Evolutionary conservation across 2,797 vertebrate genomes (phyloP).

Genomic region (Adrianichthys oophorus): DNA sequence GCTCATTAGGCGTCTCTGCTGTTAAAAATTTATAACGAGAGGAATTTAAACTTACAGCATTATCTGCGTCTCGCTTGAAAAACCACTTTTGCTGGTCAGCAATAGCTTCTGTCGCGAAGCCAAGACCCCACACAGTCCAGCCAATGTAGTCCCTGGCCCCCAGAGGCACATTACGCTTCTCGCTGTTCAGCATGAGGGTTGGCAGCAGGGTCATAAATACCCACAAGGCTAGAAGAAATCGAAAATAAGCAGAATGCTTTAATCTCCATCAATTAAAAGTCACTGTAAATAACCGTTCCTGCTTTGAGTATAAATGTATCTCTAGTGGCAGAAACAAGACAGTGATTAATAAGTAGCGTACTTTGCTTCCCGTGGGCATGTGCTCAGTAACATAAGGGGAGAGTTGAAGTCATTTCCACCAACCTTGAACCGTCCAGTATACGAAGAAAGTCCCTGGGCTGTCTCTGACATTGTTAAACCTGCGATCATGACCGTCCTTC

Average conservation of each 20-base stretch:
- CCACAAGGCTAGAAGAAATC: slow-evolving; percentile 75
- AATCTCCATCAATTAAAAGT: slow-evolving; percentile 15
- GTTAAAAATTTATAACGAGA: background rate
- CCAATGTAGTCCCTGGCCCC: slow-evolving; percentile 78
- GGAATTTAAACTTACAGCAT: slow-evolving; percentile 69
- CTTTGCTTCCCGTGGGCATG: slow-evolving; percentile 3
- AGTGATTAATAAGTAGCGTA: slow-evolving; percentile 41
- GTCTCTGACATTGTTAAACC: slow-evolving; percentile 81
- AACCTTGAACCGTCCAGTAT: slow-evolving; percentile 85
- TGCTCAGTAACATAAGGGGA: slow-evolving; percentile 30
- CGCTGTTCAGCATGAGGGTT: slow-evolving; percentile 81
- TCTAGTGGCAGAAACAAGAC: slow-evolving; percentile 28
- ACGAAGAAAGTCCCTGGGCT: slow-evolving; percentile 81
- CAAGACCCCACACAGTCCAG: slow-evolving; percentile 80
- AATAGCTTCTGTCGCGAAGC: slow-evolving; percentile 76
- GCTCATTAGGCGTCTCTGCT: slow-evolving; percentile 6
- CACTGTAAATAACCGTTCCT: slow-evolving; percentile 7
- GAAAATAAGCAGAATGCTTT: slow-evolving; percentile 9
- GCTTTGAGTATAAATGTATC: slow-evolving; percentile 35
- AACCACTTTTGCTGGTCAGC: slow-evolving; percentile 85
- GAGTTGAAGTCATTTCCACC: slow-evolving; percentile 20
- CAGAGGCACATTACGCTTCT: slow-evolving; percentile 71
- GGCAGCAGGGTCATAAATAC: slow-evolving; percentile 83
- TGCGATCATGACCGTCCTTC: slow-evolving; percentile 80
- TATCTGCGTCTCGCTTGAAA: slow-evolving; percentile 80